These are phyloP conservation scores for Eciton burchellii DNA, from an alignment of 1,140 invertebrate genomes.

Conservation along the genomic window DNA sequence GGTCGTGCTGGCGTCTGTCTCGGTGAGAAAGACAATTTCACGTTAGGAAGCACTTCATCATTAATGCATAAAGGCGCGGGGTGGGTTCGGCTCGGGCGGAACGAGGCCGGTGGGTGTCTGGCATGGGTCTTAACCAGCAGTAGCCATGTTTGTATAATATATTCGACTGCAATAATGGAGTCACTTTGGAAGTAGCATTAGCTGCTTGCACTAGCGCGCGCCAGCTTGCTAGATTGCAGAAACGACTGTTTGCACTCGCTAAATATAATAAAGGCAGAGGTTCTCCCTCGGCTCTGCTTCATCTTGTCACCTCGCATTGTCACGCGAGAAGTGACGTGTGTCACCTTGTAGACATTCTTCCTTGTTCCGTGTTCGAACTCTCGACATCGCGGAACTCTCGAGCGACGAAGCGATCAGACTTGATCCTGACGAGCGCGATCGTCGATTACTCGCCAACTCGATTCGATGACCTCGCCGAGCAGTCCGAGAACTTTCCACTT, in stretches of 20 bases:
- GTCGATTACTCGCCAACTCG: neutral
- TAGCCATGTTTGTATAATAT: slow-evolving; percentile 76
- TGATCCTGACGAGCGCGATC: neutral
- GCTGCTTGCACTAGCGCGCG: slow-evolving; percentile 66
- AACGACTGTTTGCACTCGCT: slow-evolving; percentile 77
- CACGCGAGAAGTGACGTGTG: slow-evolving; percentile 7
- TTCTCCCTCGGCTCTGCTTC: slow-evolving; percentile 36
- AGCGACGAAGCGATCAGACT: neutral
- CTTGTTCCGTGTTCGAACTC: neutral
- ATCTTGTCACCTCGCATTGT: slow-evolving; percentile 54
- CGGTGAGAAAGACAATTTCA: slow-evolving; percentile 76
- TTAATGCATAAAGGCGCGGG: slow-evolving; percentile 72
- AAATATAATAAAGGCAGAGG: slow-evolving; percentile 79
- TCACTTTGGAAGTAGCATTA: slow-evolving; percentile 76
- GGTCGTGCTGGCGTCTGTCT: slow-evolving; percentile 67
- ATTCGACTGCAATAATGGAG: slow-evolving; percentile 76
- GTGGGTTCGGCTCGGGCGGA: slow-evolving; percentile 24
- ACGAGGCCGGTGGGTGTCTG: slow-evolving; percentile 10
- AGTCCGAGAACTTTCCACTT: no score
- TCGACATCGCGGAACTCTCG: neutral
- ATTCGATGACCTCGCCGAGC: no score
- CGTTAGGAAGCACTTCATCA: slow-evolving; percentile 74
- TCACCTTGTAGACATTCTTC: neutral
- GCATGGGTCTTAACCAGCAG: slow-evolving; percentile 69
- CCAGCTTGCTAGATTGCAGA: slow-evolving; percentile 68